These are phyloP conservation scores for Diabrotica balteata DNA, from an alignment of 2,888 invertebrate species.

Conservation along the genomic window DNA sequence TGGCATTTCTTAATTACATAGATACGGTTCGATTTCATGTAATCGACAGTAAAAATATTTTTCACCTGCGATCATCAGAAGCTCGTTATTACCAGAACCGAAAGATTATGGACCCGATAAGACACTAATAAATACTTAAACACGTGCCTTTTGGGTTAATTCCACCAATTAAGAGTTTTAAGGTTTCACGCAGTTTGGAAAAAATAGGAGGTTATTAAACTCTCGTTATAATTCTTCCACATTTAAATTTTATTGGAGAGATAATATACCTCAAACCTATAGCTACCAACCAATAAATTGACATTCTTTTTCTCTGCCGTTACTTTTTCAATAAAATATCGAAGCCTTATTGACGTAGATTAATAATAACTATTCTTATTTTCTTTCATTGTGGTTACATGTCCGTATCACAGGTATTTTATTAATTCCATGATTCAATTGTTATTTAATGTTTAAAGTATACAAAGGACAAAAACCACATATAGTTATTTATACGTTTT, in stretches of 20 bases:
- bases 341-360: not conserved
- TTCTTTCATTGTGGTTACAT: too few relatives aligned
- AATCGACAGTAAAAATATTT: too few relatives aligned
- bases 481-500: too few relatives aligned
- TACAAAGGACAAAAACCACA: too few relatives aligned
- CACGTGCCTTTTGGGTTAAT: constrained; percentile 21
- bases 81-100: constrained; percentile 3
- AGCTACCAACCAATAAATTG: constrained; percentile 1
- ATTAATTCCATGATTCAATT: too few relatives aligned
- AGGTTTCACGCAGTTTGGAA: constrained; percentile 2
- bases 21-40: too few relatives aligned
- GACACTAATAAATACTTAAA: constrained; percentile 21
- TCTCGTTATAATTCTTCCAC: constrained; percentile 14
- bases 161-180: constrained; percentile 18
- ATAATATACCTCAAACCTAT: not conserved
- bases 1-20: too few relatives aligned
- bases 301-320: not conserved
- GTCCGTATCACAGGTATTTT: too few relatives aligned
- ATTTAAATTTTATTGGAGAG: constrained; percentile 10
- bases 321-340: not conserved
- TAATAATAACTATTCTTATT: too few relatives aligned
- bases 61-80: constrained; percentile 1
- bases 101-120: constrained; percentile 10
- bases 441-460: too few relatives aligned
- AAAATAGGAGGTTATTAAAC: constrained; percentile 14